These are phyloP conservation scores for Poeciliopsis turrubarensis DNA, from an alignment of 2,113 vertebrate species.

Conservation along the genomic window DNA sequence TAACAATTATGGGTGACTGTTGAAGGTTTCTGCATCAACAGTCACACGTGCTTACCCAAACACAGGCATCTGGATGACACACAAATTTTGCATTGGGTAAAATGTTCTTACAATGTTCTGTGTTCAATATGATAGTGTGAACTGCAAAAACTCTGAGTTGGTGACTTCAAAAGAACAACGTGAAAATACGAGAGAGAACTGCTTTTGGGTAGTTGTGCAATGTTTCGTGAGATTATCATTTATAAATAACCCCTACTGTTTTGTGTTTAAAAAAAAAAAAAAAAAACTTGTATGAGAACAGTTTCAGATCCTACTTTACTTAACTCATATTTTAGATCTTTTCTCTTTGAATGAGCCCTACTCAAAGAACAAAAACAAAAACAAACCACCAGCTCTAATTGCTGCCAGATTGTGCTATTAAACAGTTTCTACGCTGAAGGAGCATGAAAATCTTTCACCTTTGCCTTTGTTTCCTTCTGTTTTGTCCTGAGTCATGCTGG, in stretches of 20 bases:
- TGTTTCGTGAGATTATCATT: neutral
- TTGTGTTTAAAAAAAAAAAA: neutral
- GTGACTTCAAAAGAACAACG: neutral
- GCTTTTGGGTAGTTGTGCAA: neutral
- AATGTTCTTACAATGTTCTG: neutral
- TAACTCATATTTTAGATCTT: neutral
- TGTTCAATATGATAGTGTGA: neutral
- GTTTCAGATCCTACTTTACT: neutral
- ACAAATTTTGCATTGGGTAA: neutral
- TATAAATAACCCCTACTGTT: neutral
- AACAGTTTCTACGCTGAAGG: neutral
- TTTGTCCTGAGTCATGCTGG: neutral
- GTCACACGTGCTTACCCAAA: neutral
- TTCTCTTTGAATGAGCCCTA: too few species aligned
- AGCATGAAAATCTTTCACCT: neutral
- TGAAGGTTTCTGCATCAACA: too few species aligned
- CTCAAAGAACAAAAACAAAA: neutral
- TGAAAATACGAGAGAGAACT: neutral
- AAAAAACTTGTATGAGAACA: neutral
- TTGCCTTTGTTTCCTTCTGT: conserved; percentile 14
- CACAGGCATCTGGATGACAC: neutral
- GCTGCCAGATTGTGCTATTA: neutral
- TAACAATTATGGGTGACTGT: too few species aligned
- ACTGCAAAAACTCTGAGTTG: neutral
- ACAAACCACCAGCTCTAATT: neutral